Evolutionary conservation across 1,140 invertebrate genomes (phyloP).

Genomic region (Sitobion miscanthi): DNA sequence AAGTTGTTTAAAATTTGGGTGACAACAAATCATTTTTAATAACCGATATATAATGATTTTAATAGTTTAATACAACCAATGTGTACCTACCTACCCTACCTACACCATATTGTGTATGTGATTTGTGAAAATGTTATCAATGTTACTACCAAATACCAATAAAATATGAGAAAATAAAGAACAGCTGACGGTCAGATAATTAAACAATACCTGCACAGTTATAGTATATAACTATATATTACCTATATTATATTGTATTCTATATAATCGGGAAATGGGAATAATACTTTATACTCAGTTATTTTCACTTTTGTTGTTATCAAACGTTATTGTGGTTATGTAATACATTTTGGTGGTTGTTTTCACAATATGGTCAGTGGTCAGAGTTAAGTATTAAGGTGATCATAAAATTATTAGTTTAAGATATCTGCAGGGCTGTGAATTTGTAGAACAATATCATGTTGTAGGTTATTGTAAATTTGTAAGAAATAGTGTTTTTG

Average conservation of each 20-base stretch:
- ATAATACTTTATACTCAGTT: too few species aligned
- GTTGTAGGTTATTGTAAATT: background rate
- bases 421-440: background rate
- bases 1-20: background rate
- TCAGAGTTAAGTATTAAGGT: background rate
- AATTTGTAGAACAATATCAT: background rate
- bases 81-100: too few species aligned
- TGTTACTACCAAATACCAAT: background rate
- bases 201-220: background rate
- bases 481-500: background rate
- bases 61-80: background rate
- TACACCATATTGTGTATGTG: background rate
- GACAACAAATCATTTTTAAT: background rate
- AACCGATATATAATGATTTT: background rate
- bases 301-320: too few species aligned
- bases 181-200: background rate
- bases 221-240: too few species aligned
- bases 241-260: too few species aligned
- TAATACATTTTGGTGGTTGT: background rate
- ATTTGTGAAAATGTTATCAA: background rate
- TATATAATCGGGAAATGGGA: too few species aligned
- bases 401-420: background rate
- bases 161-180: background rate
- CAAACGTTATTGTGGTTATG: too few species aligned
- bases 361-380: too few species aligned